Evolutionary conservation across 2,113 vertebrate genomes (phyloP).

Genomic region (Boleophthalmus pectinirostris): DNA sequence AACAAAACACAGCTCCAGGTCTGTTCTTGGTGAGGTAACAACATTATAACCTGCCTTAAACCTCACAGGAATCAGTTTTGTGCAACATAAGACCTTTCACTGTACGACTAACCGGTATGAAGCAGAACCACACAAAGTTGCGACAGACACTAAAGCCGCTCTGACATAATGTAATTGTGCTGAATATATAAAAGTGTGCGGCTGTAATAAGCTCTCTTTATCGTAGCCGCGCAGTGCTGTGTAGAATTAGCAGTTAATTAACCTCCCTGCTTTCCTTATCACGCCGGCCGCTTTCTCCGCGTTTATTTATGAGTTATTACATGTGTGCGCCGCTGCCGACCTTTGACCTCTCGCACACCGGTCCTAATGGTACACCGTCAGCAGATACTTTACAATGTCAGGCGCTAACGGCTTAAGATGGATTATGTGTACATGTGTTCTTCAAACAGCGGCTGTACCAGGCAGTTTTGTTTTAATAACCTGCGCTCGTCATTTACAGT

Average conservation of each 20-base stretch:
- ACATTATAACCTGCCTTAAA: too few relatives aligned
- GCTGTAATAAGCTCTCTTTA: slow-evolving; percentile 70
- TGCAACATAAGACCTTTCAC: too few relatives aligned
- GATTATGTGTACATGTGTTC: not conserved
- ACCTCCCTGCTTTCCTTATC: slow-evolving; percentile 67
- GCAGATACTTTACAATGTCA: slow-evolving; percentile 5
- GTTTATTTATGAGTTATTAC: slow-evolving; percentile 36
- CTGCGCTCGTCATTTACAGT: too few relatives aligned
- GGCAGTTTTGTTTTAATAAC: not conserved
- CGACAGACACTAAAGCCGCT: not conserved
- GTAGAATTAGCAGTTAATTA: slow-evolving; percentile 74
- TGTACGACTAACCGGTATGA: not conserved
- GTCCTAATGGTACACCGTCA: not conserved
- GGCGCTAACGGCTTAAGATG: not conserved
- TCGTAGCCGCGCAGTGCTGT: slow-evolving; percentile 67
- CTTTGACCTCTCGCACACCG: slow-evolving; percentile 7
- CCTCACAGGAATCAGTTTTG: too few relatives aligned
- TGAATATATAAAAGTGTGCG: slow-evolving; percentile 62
- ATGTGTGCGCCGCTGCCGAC: slow-evolving; percentile 1
- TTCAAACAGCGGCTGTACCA: not conserved
- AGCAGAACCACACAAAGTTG: not conserved
- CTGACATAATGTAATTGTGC: slow-evolving; percentile 36
- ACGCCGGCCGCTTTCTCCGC: slow-evolving; percentile 62
- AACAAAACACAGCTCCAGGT: too few relatives aligned
- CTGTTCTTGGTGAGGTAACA: too few relatives aligned